These are phyloP conservation scores for Xenopus petersii DNA, from an alignment of 2,797 vertebrate genomes.

Conservation along the genomic window DNA sequence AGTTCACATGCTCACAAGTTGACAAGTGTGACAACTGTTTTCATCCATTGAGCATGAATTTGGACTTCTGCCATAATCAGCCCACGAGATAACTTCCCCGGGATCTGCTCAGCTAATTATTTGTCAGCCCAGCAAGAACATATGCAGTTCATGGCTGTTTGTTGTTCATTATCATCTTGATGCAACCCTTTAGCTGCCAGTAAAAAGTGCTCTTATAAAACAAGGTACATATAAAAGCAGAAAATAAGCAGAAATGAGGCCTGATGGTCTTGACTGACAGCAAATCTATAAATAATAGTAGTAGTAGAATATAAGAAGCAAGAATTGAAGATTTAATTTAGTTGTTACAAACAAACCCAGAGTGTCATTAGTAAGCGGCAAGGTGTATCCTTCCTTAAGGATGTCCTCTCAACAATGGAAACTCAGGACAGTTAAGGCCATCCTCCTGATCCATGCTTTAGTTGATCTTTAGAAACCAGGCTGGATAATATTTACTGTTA, in stretches of 20 bases:
- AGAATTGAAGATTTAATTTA: too few species aligned
- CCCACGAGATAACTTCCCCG: constrained; percentile 23
- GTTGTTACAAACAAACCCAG: too few species aligned
- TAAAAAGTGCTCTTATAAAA: background rate
- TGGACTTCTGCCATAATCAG: constrained; percentile 36
- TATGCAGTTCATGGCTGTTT: constrained; percentile 32
- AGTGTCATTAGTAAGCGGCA: too few species aligned
- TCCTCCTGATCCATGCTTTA: too few species aligned
- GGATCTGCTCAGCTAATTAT: constrained; percentile 41
- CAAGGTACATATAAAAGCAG: background rate
- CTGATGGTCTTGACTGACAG: too few species aligned
- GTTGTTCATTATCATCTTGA: constrained; percentile 23
- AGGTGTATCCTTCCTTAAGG: too few species aligned
- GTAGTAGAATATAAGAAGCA: too few species aligned
- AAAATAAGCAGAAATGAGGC: background rate
- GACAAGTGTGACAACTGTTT: constrained; percentile 44
- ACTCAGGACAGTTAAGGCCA: too few species aligned
- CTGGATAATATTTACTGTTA: too few species aligned
- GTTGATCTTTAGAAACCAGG: too few species aligned
- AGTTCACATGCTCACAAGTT: constrained; percentile 26
- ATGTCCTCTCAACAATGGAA: too few species aligned
- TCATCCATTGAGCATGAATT: constrained; percentile 22
- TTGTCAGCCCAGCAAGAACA: constrained; percentile 42
- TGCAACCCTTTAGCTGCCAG: constrained; percentile 9
- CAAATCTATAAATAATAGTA: too few species aligned